A percentile compares a stretch with the other conserved stretches of the same genome.
These are phyloP conservation scores for Amia ocellicauda DNA, from an alignment of 2,113 vertebrate genomes.

Conservation along the genomic window DNA sequence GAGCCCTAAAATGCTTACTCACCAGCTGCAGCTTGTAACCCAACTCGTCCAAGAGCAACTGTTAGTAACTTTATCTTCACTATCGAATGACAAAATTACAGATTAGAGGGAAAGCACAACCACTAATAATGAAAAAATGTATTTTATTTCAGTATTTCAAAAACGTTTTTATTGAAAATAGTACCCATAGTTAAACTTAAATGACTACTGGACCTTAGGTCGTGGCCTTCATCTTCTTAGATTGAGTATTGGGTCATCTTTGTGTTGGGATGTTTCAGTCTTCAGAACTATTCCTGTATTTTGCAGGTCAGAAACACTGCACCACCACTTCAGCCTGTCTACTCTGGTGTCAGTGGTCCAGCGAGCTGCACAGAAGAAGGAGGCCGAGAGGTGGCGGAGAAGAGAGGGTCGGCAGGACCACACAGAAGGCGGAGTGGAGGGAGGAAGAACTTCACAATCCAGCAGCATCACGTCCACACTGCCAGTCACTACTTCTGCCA, in stretches of 20 bases:
- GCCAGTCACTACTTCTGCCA: conserved; percentile 4
- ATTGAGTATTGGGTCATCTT: no score
- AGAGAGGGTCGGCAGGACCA: neutral
- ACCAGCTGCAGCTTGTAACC: conserved; percentile 25
- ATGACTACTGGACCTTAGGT: no score
- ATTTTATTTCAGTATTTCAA: no score
- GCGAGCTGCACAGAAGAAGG: conserved; percentile 18
- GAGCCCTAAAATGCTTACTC: conserved; percentile 21
- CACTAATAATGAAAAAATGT: no score
- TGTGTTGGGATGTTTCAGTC: no score
- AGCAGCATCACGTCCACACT: conserved; percentile 28
- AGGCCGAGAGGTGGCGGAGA: conserved; percentile 11
- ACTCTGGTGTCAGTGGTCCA: conserved; percentile 22
- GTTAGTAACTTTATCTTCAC: conserved; percentile 19
- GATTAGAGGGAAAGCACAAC: no score
- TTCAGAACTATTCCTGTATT: no score
- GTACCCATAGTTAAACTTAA: no score
- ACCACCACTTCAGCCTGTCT: conserved; percentile 18
- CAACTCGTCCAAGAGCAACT: conserved; percentile 28
- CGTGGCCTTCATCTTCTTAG: no score
- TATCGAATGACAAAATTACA: no score
- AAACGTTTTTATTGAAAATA: no score
- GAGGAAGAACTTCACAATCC: conserved; percentile 20
- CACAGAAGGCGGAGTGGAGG: conserved; percentile 8
- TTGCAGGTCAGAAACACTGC: conserved; percentile 11